Base-by-base conservation (phyloP, 2,888 invertebrate genomes). In the Anticlea derivata region DNA sequence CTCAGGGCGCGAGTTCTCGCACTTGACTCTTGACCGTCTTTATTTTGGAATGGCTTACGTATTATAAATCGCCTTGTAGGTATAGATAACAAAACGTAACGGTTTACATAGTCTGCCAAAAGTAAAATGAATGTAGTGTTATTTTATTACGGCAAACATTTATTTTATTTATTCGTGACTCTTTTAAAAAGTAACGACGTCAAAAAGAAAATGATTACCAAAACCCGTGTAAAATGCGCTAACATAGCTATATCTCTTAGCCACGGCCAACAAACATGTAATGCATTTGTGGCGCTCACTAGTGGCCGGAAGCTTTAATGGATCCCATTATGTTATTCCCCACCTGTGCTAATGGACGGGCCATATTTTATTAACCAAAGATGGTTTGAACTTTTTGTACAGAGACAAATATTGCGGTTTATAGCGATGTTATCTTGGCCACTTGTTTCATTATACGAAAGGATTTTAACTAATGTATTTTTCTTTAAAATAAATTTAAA, bases 321-420 rank as follows among this genome's bases (percentile, higher is more conserved):
- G 86, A 73, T 79, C 81, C 86, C 86, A 86, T 86, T 87, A 86
- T 79, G 81, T 63, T 75, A 80, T 78, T 71, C 76, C 72, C 83
- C 86, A 86, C 86, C 84, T 86, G 85, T 73, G 80, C 85, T 87
- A 87, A 86, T 86, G 84, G 82, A 63, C 77, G 80, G 85, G 78
- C 82, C 83, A 86, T 86, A 86, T 86, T 86, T 86, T 85, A 86
- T 85, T 43, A 38, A 34, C 40, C 40, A 11, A 52, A 38, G 47
- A 44, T 20, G 27, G 51, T 29, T 29, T 33, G 34, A 23, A 40
- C 17, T 37, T 50, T 50, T 43, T 37, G n/a, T n/a, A n/a, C n/a
- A 7, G 41, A n/a, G n/a, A n/a, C 7, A 33, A 13, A 45, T 13
- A 30, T 27, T 30, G 27, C 12, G 1, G 11, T 30, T 46, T 27